Evolutionary conservation across 2,797 vertebrate genomes (phyloP), one percentile per base, ranked within the genome.

Genomic region (Silurus lanzhouensis): DNA sequence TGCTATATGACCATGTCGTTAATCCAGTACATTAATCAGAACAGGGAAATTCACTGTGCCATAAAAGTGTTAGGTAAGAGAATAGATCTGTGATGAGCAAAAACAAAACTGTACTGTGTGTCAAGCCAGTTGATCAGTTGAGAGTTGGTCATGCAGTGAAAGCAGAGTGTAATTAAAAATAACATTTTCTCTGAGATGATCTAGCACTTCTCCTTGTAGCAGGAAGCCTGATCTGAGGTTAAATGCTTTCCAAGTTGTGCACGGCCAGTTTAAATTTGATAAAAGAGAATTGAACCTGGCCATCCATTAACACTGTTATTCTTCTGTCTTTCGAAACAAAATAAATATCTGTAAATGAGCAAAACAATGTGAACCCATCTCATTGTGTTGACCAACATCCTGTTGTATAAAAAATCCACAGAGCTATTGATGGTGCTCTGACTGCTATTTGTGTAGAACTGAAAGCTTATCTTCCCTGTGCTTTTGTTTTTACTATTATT

Each of bases 101-200:
- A 74, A 68, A 48, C 13, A 20, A 77, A 44, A 81, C 63, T 9
- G 71, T 83, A 61, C 58, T 78, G 48, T 72, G 38, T 58, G 80
- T 71, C 55, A 82, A 44, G 4, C 12, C 17, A 76, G 74, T 46
- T 13, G 58, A 12, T 75, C 52, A 82, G 48, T 4, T 38, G 0
- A 46, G 61, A 76, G 79, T 64, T 68, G 83, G 71, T 71, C 84
- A 89, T 90, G 52, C 83, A 86, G 87, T 77, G 57, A 72, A 63
- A 20, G 20, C 88, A 85, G 88, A 89, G 89, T 64, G 86, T 88
- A 88, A 91, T 91, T 90, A 91, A 88, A 81, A 0, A 79, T 91
- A 91, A 90, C 88, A 90, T 86, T 7, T 7, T 20, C 87, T 93
- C 92, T 91, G 91, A 93, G 90, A 91, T 88, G 77, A 88, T 84